A percentile compares a stretch with the other conserved stretches of the same genome.
phyloP scores from a whole-genome alignment of 1,140 invertebrate species.

The Zaprionus taronus region DNA sequence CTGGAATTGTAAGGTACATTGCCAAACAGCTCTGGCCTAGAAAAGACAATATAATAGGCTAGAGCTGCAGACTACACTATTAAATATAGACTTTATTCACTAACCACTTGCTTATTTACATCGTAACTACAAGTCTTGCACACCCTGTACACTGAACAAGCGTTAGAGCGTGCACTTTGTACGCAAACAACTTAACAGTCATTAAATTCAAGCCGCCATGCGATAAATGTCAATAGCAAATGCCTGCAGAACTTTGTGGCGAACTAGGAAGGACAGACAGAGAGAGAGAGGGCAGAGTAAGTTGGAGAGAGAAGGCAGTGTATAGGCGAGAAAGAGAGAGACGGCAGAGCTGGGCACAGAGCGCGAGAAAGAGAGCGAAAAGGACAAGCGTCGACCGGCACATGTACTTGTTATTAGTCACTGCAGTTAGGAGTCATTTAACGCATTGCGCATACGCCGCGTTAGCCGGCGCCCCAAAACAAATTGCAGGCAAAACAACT shows the following conservation, averaged over 20 bases:
- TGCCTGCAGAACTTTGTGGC: slow-evolving; percentile 33
- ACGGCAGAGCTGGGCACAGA: background rate
- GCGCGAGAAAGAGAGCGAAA: background rate
- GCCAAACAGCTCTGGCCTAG: too few species aligned
- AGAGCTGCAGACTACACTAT: too few species aligned
- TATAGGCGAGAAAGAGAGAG: background rate
- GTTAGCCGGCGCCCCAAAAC: slow-evolving; percentile 40
- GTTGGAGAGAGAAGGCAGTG: background rate
- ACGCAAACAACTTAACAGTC: slow-evolving; percentile 46
- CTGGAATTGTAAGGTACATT: too few species aligned
- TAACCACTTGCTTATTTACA: background rate
- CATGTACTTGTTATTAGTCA: slow-evolving; percentile 17
- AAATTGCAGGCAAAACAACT: slow-evolving; percentile 59
- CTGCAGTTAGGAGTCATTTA: slow-evolving; percentile 61
- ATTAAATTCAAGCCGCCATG: slow-evolving; percentile 62
- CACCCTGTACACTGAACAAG: background rate
- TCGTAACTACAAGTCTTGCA: background rate
- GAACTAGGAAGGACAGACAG: slow-evolving; percentile 3
- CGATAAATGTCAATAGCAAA: slow-evolving; percentile 76
- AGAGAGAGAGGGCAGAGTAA: background rate
- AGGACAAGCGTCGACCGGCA: background rate
- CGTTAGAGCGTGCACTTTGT: background rate
- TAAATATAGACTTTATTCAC: too few species aligned
- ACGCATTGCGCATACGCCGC: slow-evolving; percentile 61
- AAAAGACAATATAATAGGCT: too few species aligned